Base-by-base conservation (phyloP, 2,888 invertebrate genomes). In the Calameuta idolon region DNA sequence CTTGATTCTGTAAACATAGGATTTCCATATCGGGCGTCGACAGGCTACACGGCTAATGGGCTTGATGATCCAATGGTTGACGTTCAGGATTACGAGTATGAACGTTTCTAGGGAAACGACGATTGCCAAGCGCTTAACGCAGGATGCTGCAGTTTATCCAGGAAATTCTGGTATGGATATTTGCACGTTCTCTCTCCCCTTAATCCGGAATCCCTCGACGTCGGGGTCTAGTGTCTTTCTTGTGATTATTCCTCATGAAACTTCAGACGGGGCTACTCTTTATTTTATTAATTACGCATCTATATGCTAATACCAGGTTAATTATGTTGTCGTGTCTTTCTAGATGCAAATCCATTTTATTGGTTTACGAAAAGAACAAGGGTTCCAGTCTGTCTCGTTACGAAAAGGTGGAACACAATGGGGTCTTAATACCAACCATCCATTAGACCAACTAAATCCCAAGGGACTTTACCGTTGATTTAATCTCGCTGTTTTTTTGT, bases 1-100 rank as follows among this genome's bases (percentile, higher is more conserved):
- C 84, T 82, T 87, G 81, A 85, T 84, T 83, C 81, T 83, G 87
- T 86, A 87, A 87, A 87, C 85, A 87, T 84, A 83, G 75, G 84
- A 87, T 87, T 85, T 85, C 86, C 85, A 84, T 86, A 84, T 81
- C 82, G 79, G 77, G 78, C 82, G 83, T 84, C 83, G 83, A 81
- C 82, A 82, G 82, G 82, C 82, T 81, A 82, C 81, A 79, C 81
- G 83, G 82, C 85, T 85, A 86, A 85, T 85, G 85, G 83, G 85
- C 85, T 86, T 86, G 85, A 85, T 86, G 85, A 86, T 86, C 83
- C 81, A 78, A 79, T 77, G 82, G 81, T 75, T 82, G 83, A 85
- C 81, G 81, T 82, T 33, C 81, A 80, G 83, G 84, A 85, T 86
- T 85, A 81, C 81, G 80, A 79, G 83, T 84, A 84, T 79, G 83